Evolutionary conservation across 1,140 invertebrate genomes (phyloP), one percentile per base, ranked within the genome.

Genomic region (Amyelois transitella): DNA sequence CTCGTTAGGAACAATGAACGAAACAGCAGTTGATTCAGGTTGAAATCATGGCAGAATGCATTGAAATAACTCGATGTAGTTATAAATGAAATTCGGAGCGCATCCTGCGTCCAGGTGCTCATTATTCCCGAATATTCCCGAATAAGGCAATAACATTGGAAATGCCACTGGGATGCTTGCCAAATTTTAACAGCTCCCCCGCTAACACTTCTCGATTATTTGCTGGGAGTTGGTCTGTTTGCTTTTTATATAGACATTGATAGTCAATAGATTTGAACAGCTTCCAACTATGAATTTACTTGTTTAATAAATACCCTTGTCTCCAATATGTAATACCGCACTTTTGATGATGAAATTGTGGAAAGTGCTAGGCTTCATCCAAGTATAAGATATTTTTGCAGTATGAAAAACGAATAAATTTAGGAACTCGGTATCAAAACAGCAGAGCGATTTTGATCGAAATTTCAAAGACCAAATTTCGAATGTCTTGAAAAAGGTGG

Each of bases 181-280:
- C 72, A 77, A 73, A 71, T 63, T 69, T 69, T 69, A 72, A 70
- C 66, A 64, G 62, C 56, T 44, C 44, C 45, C 45, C 17, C 8
- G 59, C 14, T 32, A 47, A 53, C 51, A 43, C 38, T 47, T 47
- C 52, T 20, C 45, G 8, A 48, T 48, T 48, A 48, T 48, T 48
- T 48, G 19, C 19, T 45, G 18, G 19, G 32, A 28, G 25, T 28
- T 17, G 20, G 12, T 48, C 45, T 48, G 18, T 48, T 48, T 48
- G 19, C 45, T 48, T 48, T 48, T 48, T 38, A 38, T 38, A 38
- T 38, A 38, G 32, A 38, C 32, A 38, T 38, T 14, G 32, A 38
- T 38, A 38, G 32, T 38, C 12, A 14, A 38, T 38, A 14, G 12
- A 38, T 14, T 38, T 38, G 32, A 38, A 38, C 32, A 14, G n/a